Evolutionary conservation across 2,113 vertebrate species (phyloP), one percentile per base, ranked within the genome.

Genomic region (Rattus rattus): DNA sequence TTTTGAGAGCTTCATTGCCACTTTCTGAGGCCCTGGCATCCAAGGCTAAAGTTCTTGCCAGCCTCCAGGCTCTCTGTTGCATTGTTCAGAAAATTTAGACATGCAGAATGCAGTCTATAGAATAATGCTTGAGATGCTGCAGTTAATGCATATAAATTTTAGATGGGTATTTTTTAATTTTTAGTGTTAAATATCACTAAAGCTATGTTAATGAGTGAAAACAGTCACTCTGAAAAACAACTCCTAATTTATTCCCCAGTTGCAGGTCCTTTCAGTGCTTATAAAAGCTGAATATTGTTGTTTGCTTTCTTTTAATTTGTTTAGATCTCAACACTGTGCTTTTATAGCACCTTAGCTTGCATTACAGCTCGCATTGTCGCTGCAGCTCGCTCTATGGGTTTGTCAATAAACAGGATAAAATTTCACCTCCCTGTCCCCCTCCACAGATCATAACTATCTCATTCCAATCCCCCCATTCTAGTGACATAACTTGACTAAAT

Each of bases 31-130:
- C 72, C 94, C 56, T 49, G 47, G 95, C 84, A 95, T 92, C 39
- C 91, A 98, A 96, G 91, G 85, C 94, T 96, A 91, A 97, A 96
- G 88, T 97, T 97, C 70, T 96, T 96, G 83, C 76, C 16, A 47
- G 39, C 70, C 70, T 90, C 73, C n/a, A 90, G 14, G 83, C 63
- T 97, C 83, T 92, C 67, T 88, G 33, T 88, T 94, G 39, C 92
- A 39, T 94, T 94, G 16, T 94, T 91, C 73, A 33, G 89, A 90
- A 96, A 93, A 96, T 79, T 81, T 92, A 92, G 67, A 73, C 33
- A 10, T 90, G 56, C 6, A 90, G 91, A 96, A 89, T 88, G 8
- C 52, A 92, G n/a, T 59, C 86, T 96, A 20, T 22, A 59, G 20
- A 97, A 96, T 92, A 30, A 91, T 14, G 80, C 88, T 72, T 77